These are phyloP conservation scores for Pluvianellus socialis DNA, from an alignment of 2,113 vertebrate species.

Conservation along the genomic window DNA sequence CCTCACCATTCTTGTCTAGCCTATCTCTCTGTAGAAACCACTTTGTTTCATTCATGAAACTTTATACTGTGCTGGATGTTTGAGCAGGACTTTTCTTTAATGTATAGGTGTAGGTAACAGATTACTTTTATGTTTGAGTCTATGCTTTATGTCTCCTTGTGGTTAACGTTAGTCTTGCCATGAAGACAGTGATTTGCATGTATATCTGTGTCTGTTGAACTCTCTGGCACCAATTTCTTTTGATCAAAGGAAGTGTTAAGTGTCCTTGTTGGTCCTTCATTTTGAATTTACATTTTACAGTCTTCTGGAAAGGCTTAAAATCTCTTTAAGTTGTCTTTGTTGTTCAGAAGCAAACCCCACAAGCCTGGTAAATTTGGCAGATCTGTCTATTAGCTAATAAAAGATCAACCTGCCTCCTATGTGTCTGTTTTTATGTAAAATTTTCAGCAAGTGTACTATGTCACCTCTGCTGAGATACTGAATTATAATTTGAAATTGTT, in stretches of 20 bases:
- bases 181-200: background rate
- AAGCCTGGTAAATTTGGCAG: background rate
- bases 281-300: background rate
- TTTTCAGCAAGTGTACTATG: background rate
- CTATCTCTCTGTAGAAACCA: background rate
- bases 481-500: background rate
- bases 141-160: background rate
- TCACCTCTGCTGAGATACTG: background rate
- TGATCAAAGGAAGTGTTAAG: background rate
- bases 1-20: background rate
- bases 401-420: background rate
- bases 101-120: background rate
- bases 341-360: background rate
- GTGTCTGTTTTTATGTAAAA: background rate
- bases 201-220: background rate
- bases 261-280: background rate
- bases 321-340: background rate
- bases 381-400: background rate
- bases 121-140: background rate
- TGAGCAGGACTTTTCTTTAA: background rate
- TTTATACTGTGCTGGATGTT: background rate
- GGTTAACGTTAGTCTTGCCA: background rate
- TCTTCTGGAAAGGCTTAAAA: background rate
- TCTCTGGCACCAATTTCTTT: background rate
- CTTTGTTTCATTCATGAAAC: background rate